Evolutionary conservation across 2,113 vertebrate species (phyloP).

Genomic region (Seriola quinqueradiata): DNA sequence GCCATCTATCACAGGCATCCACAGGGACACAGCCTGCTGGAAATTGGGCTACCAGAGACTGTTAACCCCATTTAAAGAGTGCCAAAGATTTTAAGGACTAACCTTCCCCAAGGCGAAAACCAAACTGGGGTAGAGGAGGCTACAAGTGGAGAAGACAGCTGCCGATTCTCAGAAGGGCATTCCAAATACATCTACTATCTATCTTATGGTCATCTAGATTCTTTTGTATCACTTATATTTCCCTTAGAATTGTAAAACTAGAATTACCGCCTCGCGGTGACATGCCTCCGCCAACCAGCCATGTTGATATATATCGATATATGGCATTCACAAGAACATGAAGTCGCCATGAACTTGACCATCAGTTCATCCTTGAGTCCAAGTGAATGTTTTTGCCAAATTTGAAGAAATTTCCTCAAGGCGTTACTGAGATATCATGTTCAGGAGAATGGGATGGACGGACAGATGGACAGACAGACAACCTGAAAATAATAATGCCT

Average conservation of each 20-base stretch:
- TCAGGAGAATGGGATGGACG: no score
- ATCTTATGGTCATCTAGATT: neutral
- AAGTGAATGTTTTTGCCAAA: no score
- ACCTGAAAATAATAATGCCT: no score
- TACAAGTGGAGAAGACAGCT: slow-evolving; percentile 28
- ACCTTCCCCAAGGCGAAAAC: slow-evolving; percentile 73
- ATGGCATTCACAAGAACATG: no score
- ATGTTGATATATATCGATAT: no score
- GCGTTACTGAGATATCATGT: no score
- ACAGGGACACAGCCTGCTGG: slow-evolving; percentile 61
- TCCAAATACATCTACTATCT: neutral
- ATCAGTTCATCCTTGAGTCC: no score
- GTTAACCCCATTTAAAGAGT: slow-evolving; percentile 79
- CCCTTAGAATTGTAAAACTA: neutral
- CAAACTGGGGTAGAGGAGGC: slow-evolving; percentile 72
- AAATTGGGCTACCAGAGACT: slow-evolving; percentile 69
- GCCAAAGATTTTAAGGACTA: slow-evolving; percentile 67
- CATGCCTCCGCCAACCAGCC: no score
- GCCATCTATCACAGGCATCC: slow-evolving; percentile 66
- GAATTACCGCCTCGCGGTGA: no score
- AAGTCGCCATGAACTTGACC: no score
- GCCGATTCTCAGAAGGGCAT: slow-evolving; percentile 28
- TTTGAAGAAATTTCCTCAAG: no score
- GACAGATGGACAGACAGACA: no score
- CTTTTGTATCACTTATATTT: neutral